phyloP scores from a whole-genome alignment of 2,113 vertebrate genomes.

The Channa maculata region DNA sequence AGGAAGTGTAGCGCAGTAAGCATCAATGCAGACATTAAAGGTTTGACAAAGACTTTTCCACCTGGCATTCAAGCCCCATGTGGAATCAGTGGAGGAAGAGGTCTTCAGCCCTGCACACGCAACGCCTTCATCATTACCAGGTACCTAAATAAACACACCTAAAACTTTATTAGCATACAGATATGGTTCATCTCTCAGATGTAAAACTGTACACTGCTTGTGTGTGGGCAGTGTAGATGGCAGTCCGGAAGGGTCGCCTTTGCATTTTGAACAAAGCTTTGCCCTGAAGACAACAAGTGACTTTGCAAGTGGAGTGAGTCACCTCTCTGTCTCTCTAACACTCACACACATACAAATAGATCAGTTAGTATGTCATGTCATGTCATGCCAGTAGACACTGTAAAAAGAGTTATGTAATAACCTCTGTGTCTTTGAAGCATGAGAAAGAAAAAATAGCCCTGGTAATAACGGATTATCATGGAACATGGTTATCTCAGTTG shows the following conservation, averaged over 20 bases:
- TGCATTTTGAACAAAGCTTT: conserved; percentile 74
- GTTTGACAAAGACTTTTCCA: conserved; percentile 1
- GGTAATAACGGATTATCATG: no score
- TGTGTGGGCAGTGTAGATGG: conserved; percentile 69
- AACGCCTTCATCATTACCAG: conserved; percentile 87
- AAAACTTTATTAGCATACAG: background rate
- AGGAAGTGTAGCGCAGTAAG: conserved; percentile 72
- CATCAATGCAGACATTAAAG: conserved; percentile 79
- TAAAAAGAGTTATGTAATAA: conserved; percentile 14
- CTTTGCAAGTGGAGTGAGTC: conserved; percentile 71
- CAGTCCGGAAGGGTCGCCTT: conserved; percentile 60
- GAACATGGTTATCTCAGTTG: no score
- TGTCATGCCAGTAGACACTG: background rate
- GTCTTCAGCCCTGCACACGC: conserved; percentile 70
- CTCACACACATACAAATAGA: background rate
- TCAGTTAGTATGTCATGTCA: no score
- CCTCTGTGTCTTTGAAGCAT: background rate
- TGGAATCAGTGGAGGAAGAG: conserved; percentile 77
- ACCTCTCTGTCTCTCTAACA: background rate
- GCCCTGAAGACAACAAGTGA: conserved; percentile 65
- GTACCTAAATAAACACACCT: conserved; percentile 66
- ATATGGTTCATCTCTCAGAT: background rate
- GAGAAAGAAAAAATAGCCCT: no score
- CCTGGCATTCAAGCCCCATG: conserved; percentile 70
- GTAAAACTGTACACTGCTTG: conserved; percentile 8